Base-by-base conservation (phyloP, 2,888 invertebrate species). In the Nowickia ferox region DNA sequence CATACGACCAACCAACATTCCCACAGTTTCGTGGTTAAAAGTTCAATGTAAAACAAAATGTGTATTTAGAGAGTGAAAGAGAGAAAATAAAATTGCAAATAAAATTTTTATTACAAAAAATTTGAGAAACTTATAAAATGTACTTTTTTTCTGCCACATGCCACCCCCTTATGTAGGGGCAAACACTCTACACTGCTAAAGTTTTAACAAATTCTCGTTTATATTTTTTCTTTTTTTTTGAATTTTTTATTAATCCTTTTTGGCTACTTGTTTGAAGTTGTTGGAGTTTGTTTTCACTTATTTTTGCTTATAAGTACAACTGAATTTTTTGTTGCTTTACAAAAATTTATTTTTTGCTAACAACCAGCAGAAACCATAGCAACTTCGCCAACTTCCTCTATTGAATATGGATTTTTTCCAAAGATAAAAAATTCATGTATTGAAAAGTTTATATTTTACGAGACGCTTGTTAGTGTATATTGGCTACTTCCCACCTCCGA, bases 11-110 rank as follows among this genome's bases (percentile, higher is more conserved):
- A 75, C 78, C 71, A 76, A 83, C 71, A 82, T 82, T 71, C 79
- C 85, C 85, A 68, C 85, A 86, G 71, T 86, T 79, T 75, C 79
- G 85, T 66, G 85, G 85, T 79, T 79, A 53, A 83, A 86, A 86
- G 83, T 86, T 86, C 83, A 83, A 71, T 86, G 83, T 59, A 74
- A 61, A 78, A 78, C 74, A 84, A 72, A 76, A 80, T 72, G 76
- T 46, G 19, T 30, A 30, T 59, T 30, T 30, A 30, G 30, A 30
- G 6, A 30, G 57, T 42, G 13, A 9, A 9, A 57, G 48, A 42
- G 38, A 38, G 4, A 74, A 38, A 69, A 65, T 48, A 66, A 63
- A 44, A 77, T 15, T 15, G 48, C 17, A n/a, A 17, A 71, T 17
- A 77, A 74, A 84, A 51, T 55, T 48, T 66, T 71, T 65, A 55